Evolutionary conservation across 2,888 invertebrate species (phyloP).

Genomic region (Ceratothoa steindachneri): DNA sequence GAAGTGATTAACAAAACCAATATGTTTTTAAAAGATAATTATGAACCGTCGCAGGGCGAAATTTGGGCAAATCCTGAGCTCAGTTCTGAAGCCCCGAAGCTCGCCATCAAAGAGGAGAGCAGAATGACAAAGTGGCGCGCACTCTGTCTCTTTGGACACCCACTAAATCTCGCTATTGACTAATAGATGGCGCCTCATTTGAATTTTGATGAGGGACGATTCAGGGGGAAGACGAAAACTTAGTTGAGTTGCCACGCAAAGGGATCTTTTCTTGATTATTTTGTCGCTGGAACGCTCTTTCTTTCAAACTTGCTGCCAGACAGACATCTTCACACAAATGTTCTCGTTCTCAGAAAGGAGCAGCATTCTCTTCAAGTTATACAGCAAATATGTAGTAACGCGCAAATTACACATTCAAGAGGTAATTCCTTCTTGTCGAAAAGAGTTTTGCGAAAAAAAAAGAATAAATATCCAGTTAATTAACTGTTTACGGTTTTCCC

Average conservation of each 20-base stretch:
- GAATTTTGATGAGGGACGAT: conserved; percentile 37
- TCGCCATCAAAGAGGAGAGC: conserved; percentile 9
- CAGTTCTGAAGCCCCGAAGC: background rate
- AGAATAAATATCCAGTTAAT: background rate
- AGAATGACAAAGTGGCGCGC: conserved; percentile 9
- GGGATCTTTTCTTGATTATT: conserved; percentile 7
- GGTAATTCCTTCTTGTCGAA: too few species aligned
- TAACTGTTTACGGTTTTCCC: background rate
- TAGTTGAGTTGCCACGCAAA: conserved; percentile 13
- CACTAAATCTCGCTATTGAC: conserved; percentile 41
- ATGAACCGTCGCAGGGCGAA: background rate
- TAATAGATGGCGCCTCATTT: conserved; percentile 43
- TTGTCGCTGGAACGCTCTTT: background rate
- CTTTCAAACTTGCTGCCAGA: background rate
- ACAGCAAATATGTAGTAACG: too few species aligned
- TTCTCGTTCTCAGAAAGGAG: too few species aligned
- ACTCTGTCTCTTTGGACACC: conserved; percentile 27
- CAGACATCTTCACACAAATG: too few species aligned
- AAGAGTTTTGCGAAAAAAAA: background rate
- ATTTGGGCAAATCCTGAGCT: background rate
- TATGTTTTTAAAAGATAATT: conserved; percentile 11
- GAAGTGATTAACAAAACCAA: too few species aligned
- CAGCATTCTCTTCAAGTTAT: too few species aligned
- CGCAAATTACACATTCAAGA: too few species aligned
- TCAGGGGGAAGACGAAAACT: conserved; percentile 19